Conservation (phyloP, 37 sponge, comb jelly and placozoan species). For the Amphimedon queenslandica region DNA sequence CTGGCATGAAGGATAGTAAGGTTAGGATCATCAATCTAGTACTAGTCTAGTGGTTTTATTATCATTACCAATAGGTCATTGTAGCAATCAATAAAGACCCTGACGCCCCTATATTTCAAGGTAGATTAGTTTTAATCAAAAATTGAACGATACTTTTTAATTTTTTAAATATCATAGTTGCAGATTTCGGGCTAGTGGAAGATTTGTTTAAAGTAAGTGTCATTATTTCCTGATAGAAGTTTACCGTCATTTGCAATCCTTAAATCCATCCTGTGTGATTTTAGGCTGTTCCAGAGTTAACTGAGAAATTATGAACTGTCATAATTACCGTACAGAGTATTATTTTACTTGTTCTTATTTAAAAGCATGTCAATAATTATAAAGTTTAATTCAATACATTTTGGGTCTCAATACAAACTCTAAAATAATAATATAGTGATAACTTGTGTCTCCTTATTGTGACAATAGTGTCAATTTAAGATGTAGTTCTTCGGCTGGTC, state of each 20-base stretch:
- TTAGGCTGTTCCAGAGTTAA: slow-evolving; percentile 90
- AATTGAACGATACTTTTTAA: background rate
- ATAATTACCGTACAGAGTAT: too few species aligned
- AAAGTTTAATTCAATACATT: too few species aligned
- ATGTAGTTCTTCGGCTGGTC: too few species aligned
- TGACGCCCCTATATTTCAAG: slow-evolving; percentile 99
- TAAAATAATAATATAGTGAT: too few species aligned
- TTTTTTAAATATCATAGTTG: slow-evolving; percentile 40
- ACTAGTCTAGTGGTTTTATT: slow-evolving; percentile 5
- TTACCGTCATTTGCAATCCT: background rate
- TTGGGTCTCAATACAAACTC: too few species aligned
- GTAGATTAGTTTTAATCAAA: slow-evolving; percentile 11
- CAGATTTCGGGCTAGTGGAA: slow-evolving; percentile 97
- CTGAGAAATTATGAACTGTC: slow-evolving; percentile 62
- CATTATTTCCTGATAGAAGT: background rate
- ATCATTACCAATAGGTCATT: slow-evolving; percentile 60
- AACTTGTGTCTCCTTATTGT: too few species aligned
- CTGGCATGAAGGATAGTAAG: slow-evolving; percentile 99
- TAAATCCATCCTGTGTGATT: too few species aligned
- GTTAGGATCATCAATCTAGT: slow-evolving; percentile 20
- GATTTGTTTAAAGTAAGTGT: slow-evolving; percentile 93
- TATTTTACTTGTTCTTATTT: too few species aligned
- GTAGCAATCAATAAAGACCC: slow-evolving; percentile 99
- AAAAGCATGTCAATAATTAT: too few species aligned
- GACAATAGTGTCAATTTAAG: too few species aligned